phyloP scores from a whole-genome alignment of 2,113 vertebrate genomes.

The Eretmodus cyanostictus region DNA sequence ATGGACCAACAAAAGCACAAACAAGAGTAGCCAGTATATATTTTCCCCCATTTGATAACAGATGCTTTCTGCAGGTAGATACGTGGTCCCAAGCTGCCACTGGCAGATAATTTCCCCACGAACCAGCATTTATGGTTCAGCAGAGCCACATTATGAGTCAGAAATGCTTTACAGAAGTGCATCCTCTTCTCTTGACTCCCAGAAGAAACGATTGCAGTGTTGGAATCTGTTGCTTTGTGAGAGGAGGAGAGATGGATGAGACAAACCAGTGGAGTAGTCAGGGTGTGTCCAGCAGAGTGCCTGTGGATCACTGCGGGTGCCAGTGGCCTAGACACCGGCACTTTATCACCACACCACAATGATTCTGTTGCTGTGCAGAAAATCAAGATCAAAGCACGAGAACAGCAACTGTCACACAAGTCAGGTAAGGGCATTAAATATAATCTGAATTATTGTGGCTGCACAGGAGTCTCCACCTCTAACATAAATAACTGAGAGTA shows the following conservation, averaged over 20 bases:
- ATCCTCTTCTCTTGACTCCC: background rate
- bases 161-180: background rate
- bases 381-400: background rate
- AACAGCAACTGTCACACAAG: background rate
- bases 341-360: conserved; percentile 39
- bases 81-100: background rate
- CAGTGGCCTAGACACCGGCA: conserved; percentile 16
- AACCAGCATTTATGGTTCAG: background rate
- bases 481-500: conserved; percentile 7
- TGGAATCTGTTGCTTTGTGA: background rate
- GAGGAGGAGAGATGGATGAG: conserved; percentile 38
- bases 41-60: background rate
- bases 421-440: background rate
- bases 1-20: background rate
- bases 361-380: conserved; percentile 13
- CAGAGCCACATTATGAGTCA: background rate
- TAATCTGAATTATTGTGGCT: background rate
- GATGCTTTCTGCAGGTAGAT: background rate
- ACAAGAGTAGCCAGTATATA: background rate
- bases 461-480: background rate
- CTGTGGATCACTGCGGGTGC: conserved; percentile 55
- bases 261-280: conserved; percentile 30
- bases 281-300: conserved; percentile 47
- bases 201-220: conserved; percentile 15
- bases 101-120: background rate